Base-by-base conservation (phyloP, 1,140 invertebrate genomes). In the Cyclargus thomasi region DNA sequence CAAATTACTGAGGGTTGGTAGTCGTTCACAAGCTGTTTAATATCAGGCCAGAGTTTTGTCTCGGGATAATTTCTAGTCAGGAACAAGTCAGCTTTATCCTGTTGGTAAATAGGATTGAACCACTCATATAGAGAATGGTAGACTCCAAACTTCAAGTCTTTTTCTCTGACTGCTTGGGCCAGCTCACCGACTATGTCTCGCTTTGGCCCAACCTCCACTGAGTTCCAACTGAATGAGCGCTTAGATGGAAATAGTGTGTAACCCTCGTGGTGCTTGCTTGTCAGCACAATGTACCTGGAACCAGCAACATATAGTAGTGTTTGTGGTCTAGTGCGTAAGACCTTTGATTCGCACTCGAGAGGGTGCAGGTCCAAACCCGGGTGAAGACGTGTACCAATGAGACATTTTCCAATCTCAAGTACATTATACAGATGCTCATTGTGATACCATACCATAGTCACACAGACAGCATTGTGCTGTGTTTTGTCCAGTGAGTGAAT, bases 221-320 rank as follows among this genome's bases (percentile, higher is more conserved):
- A 91, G 90, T 99, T 99, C 97, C 97, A 99, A 78, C 96, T 96
- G 78, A 94, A 98, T 0, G 96, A 95, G 67, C 94, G 93, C 72
- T 93, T 94, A 0, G 96, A 97, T 29, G 97, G 97, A 94, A 97
- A 98, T 23, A 98, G 67, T 0, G 97, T 96, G 76, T 92, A 98
- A 11, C 97, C 97, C 88, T 98, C 97, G 82, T 98, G 97, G 92
- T 99, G 97, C 91, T 99, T 99, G 76, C 95, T 97, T 2, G 97
- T 98, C 1, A 99, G 79, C 1, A 99, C 96, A 7, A 98, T 92
- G 81, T 98, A 97, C 83, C 95, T 96, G 70, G 35, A 91, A 88
- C 68, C 59, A 65, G 17, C 4, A 36, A 62, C 29, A 67, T 7
- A 16, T 7, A 29, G 8, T n/a, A n/a, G n/a, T n/a, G n/a, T n/a